Percentiles rank a stretch among this genome's conserved stretches.
Conservation (phyloP, 2,888 invertebrate species). For the Stenichneumon culpator region DNA sequence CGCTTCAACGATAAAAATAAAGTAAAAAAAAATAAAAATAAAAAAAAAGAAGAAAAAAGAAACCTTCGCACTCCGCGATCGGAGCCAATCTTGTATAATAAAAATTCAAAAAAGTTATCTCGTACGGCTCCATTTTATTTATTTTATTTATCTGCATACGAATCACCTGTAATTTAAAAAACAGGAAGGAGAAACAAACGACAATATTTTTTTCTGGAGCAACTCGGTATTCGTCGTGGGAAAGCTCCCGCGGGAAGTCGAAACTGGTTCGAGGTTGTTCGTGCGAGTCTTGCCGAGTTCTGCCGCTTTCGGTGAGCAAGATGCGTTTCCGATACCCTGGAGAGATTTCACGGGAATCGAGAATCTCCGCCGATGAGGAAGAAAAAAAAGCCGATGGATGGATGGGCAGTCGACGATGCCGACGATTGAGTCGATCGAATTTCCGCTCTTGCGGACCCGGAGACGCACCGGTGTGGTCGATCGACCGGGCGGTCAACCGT, state of each 20-base stretch:
- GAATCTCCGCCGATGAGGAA: background rate
- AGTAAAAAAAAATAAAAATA: background rate
- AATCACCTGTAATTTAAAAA: background rate
- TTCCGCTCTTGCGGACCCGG: background rate
- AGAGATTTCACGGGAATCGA: conserved; percentile 7
- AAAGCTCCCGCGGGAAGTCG: background rate
- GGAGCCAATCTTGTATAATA: background rate
- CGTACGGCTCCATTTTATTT: background rate
- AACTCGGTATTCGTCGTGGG: too few relatives aligned
- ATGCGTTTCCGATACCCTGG: background rate
- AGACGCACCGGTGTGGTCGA: background rate
- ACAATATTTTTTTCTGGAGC: too few relatives aligned
- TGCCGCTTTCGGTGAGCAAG: background rate
- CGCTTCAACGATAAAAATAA: background rate
- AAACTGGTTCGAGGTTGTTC: background rate
- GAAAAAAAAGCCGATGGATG: background rate
- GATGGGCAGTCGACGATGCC: background rate
- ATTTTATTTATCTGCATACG: background rate
- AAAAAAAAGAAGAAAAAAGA: background rate
- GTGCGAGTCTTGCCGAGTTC: background rate
- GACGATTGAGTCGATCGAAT: conserved; percentile 37
- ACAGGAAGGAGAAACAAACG: background rate
- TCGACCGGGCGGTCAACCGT: background rate
- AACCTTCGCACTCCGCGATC: background rate
- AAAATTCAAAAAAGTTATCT: background rate